Percentiles rank a stretch among this genome's conserved stretches.
Conservation (phyloP, 2,113 vertebrate species). For the Xiphophorus maculatus region DNA sequence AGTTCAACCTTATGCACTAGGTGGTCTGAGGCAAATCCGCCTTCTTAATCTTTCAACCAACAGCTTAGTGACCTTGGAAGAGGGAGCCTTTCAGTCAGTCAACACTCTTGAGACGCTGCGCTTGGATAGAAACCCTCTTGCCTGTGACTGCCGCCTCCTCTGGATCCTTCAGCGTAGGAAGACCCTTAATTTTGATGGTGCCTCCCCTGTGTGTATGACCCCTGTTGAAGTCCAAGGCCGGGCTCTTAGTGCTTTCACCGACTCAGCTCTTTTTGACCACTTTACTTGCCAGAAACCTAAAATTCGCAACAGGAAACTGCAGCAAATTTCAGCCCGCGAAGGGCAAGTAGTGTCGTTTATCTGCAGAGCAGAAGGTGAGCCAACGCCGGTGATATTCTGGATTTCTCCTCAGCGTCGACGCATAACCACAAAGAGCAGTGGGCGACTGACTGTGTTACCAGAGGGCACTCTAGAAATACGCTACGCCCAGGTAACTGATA, state of each 20-base stretch:
- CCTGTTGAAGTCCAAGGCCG: constrained; percentile 89
- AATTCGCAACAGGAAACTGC: constrained; percentile 92
- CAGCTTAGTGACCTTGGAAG: constrained; percentile 89
- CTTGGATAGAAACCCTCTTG: constrained; percentile 92
- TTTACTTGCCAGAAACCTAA: constrained; percentile 96
- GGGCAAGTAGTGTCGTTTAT: constrained; percentile 90
- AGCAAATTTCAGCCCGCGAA: constrained; percentile 86
- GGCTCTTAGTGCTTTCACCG: constrained; percentile 87
- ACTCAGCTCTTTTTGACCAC: constrained; percentile 92
- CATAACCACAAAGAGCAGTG: constrained; percentile 85
- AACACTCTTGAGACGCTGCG: constrained; percentile 93
- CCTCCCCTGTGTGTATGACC: constrained; percentile 86
- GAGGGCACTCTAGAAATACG: constrained; percentile 92
- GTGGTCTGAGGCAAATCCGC: constrained; percentile 90
- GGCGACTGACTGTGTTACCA: constrained; percentile 84
- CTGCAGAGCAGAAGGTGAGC: constrained; percentile 93
- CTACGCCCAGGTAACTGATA: constrained; percentile 89
- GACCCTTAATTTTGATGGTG: constrained; percentile 91
- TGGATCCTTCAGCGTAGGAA: constrained; percentile 96
- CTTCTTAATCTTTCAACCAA: constrained; percentile 95
- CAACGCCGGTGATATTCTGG: constrained; percentile 89
- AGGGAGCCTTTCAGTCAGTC: constrained; percentile 91
- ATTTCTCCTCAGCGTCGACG: constrained; percentile 92
- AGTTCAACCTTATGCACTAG: constrained; percentile 90
- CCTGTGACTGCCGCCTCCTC: constrained; percentile 95